Conservation (phyloP, 1,140 invertebrate species). For the Psilanteris sp. region DNA sequence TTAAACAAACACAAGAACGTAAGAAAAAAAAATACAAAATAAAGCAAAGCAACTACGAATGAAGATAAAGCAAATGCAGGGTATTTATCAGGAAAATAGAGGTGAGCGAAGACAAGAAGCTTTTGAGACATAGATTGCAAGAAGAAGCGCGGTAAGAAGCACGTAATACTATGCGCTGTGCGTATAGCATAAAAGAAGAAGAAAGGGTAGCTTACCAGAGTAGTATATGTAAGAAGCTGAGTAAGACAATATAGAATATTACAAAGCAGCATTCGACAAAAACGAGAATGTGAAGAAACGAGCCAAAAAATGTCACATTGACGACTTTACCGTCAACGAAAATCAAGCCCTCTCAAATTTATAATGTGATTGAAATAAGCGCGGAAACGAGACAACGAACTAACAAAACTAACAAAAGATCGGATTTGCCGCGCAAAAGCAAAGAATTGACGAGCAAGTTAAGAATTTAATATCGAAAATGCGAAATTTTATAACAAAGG, state of each 20-base stretch:
- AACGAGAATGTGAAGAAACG: conserved; percentile 19
- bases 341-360: conserved; percentile 45
- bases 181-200: conserved; percentile 29
- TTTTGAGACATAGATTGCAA: conserved; percentile 33
- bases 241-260: conserved; percentile 46
- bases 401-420: conserved; percentile 48
- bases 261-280: conserved; percentile 28
- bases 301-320: conserved; percentile 34
- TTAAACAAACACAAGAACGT: conserved; percentile 24
- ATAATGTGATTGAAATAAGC: conserved; percentile 53
- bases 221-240: conserved; percentile 34
- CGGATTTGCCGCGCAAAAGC: conserved; percentile 32
- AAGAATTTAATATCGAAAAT: conserved; percentile 59
- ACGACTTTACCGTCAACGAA: conserved; percentile 36
- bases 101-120: conserved; percentile 41
- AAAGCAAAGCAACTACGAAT: conserved; percentile 17
- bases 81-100: conserved; percentile 45
- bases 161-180: conserved; percentile 8
- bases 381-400: conserved; percentile 41
- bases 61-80: conserved; percentile 33
- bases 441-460: conserved; percentile 43
- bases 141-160: conserved; percentile 25
- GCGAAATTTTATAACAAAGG: conserved; percentile 39
- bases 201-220: conserved; percentile 24
- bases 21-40: conserved; percentile 1